These are phyloP conservation scores for Megastigmus dorsalis DNA, from an alignment of 2,888 invertebrate genomes.

Conservation along the genomic window DNA sequence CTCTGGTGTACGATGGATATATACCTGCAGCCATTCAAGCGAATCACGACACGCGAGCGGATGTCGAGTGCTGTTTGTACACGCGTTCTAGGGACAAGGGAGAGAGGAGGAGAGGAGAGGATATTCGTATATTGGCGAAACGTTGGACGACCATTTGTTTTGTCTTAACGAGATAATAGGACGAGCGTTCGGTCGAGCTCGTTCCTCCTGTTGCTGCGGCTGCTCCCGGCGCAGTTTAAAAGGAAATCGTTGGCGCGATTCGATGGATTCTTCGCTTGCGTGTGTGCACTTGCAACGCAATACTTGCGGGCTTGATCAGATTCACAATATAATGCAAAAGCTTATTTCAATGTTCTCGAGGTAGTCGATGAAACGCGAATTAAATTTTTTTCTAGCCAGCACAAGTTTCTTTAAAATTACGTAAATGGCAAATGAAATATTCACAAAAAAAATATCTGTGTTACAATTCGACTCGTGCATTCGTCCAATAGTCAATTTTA, in stretches of 20 bases:
- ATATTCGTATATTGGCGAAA: conserved; percentile 8
- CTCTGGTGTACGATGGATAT: background rate
- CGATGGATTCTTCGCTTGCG: background rate
- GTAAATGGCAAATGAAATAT: conserved; percentile 18
- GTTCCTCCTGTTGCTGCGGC: too few species aligned
- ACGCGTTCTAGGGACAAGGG: background rate
- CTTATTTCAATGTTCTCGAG: background rate
- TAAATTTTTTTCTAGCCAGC: too few species aligned
- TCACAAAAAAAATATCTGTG: too few species aligned
- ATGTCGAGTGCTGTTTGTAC: conserved; percentile 8
- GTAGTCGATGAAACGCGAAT: too few species aligned
- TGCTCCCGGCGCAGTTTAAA: background rate
- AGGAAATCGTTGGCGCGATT: conserved; percentile 12
- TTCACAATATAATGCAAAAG: too few species aligned
- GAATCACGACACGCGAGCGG: conserved; percentile 45
- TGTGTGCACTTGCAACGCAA: too few species aligned
- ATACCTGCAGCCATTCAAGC: conserved; percentile 25
- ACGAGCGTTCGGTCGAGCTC: background rate
- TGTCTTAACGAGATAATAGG: conserved; percentile 33
- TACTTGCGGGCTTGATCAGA: too few species aligned
- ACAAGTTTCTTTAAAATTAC: background rate
- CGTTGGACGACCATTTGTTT: conserved; percentile 24
- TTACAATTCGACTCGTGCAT: too few species aligned
- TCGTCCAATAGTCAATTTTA: too few species aligned
- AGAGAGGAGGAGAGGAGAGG: background rate